Conservation (phyloP, 2,113 vertebrate species). For the Arizona elegans region DNA sequence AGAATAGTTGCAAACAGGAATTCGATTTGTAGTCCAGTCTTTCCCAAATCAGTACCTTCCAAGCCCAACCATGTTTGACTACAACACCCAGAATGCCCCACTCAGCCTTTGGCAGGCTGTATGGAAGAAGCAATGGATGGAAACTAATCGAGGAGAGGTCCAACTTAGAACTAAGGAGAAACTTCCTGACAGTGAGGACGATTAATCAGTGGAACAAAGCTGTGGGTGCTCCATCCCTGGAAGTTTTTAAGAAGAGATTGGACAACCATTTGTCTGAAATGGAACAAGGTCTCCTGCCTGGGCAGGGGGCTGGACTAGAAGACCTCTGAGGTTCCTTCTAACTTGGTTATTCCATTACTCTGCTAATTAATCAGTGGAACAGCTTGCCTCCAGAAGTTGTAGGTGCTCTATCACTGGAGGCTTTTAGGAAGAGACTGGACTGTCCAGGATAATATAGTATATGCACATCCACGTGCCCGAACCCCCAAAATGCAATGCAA, state of each 20-base stretch:
- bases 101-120: neutral
- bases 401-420: too few relatives aligned
- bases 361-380: neutral
- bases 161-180: neutral
- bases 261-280: too few relatives aligned
- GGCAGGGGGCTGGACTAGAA: too few relatives aligned
- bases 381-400: too few relatives aligned
- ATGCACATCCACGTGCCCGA: too few relatives aligned
- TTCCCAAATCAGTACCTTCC: neutral
- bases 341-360: neutral
- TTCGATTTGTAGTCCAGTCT: neutral
- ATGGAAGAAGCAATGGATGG: neutral
- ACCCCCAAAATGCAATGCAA: too few relatives aligned
- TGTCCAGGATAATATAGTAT: neutral
- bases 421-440: neutral
- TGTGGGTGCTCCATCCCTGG: too few relatives aligned
- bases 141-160: neutral
- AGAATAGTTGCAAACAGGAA: slow-evolving; percentile 29
- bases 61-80: neutral
- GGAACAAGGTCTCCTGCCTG: too few relatives aligned
- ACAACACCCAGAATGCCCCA: neutral
- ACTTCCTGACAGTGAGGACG: neutral
- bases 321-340: too few relatives aligned
- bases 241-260: too few relatives aligned
- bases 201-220: neutral